These are phyloP conservation scores for Oscarella lobularis DNA, from an alignment of 37 sponge, comb jelly and placozoan genomes.

Conservation along the genomic window DNA sequence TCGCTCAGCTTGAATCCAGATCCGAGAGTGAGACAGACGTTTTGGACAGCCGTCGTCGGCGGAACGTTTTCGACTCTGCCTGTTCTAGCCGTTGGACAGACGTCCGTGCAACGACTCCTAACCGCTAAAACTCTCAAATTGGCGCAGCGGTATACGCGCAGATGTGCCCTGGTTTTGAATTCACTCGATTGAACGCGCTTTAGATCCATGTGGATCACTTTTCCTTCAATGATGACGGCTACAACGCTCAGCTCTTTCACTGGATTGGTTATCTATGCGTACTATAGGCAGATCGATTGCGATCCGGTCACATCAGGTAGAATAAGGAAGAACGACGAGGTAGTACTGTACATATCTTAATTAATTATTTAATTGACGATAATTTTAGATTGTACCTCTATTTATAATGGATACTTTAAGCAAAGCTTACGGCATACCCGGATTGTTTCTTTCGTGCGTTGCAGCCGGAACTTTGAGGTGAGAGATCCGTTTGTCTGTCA, in stretches of 20 bases:
- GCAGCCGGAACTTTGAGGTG: neutral
- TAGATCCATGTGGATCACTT: neutral
- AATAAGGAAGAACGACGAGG: no score
- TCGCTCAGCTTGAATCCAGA: neutral
- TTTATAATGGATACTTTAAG: neutral
- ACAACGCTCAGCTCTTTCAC: neutral
- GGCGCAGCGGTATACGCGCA: neutral
- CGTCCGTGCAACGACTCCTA: neutral
- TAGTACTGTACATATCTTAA: no score
- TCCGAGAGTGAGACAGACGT: neutral
- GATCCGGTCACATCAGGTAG: neutral
- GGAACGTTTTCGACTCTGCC: neutral
- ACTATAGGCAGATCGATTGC: neutral
- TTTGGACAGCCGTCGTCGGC: neutral
- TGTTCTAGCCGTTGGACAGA: neutral
- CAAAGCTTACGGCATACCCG: neutral
- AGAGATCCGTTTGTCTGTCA: neutral
- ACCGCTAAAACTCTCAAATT: neutral
- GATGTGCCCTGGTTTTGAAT: neutral
- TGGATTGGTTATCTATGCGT: neutral
- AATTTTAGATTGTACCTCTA: neutral
- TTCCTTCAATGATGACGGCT: neutral
- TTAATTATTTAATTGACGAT: no score
- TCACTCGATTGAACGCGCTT: neutral
- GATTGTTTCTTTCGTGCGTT: neutral